Evolutionary conservation across 2,113 vertebrate genomes (phyloP).

Genomic region (Prunella fulvescens): DNA sequence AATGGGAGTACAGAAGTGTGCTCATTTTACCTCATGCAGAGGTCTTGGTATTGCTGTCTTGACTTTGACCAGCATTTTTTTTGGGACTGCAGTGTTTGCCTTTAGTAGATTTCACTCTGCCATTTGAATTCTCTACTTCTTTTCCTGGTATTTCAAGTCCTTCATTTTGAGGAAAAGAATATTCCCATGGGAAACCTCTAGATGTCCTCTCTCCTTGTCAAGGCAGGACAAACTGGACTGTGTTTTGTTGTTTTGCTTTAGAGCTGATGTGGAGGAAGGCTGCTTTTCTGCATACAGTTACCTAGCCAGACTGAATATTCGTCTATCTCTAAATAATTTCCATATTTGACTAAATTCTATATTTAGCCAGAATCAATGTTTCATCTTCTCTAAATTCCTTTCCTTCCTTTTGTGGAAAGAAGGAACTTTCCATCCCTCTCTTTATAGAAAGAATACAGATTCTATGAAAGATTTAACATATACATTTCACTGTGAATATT

Average conservation of each 20-base stretch:
- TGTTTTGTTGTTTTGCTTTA: not conserved
- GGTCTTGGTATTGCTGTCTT: not conserved
- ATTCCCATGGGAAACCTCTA: not conserved
- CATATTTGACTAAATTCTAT: conserved; percentile 1
- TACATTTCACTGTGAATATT: not conserved
- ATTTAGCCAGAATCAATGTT: not conserved
- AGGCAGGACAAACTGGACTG: not conserved
- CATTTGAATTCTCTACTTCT: not conserved
- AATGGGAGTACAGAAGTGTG: not conserved
- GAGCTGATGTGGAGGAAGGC: not conserved
- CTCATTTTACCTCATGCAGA: not conserved
- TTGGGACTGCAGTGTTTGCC: not conserved
- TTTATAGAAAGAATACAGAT: not conserved
- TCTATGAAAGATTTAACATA: not conserved
- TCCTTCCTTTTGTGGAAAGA: conserved; percentile 12
- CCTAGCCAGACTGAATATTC: conserved; percentile 5
- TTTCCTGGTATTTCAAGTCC: not conserved
- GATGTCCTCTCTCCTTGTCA: not conserved
- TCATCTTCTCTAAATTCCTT: conserved; percentile 11
- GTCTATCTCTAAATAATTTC: not conserved
- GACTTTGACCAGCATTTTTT: not conserved
- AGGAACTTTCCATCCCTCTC: not conserved
- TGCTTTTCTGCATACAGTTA: not conserved
- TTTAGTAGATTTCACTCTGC: not conserved
- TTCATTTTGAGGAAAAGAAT: not conserved